A percentile compares a stretch with the other conserved stretches of the same genome.
Conservation (phyloP, 2,797 vertebrate species). For the Epinephelus malabaricus region DNA sequence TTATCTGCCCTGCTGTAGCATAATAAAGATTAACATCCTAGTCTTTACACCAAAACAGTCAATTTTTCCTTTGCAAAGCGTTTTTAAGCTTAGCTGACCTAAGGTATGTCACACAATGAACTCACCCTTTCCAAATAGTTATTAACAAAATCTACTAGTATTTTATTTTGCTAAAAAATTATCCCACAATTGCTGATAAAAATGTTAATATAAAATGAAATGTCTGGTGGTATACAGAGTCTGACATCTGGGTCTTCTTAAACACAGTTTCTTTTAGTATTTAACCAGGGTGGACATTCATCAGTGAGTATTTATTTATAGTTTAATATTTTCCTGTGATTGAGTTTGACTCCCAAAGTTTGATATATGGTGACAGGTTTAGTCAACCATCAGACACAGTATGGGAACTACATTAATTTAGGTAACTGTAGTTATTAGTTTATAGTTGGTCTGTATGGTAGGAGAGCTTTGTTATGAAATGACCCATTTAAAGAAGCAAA, state of each 20-base stretch:
- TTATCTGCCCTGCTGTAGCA: conserved; percentile 2
- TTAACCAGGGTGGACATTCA: conserved; percentile 26
- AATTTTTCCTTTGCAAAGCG: conserved; percentile 5
- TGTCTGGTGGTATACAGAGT: conserved; percentile 1
- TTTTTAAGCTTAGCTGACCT: not conserved
- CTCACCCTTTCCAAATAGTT: conserved; percentile 15
- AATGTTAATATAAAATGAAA: conserved; percentile 8
- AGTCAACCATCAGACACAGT: conserved; percentile 66
- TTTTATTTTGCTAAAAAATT: conserved; percentile 5
- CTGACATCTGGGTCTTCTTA: conserved; percentile 20
- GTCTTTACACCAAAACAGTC: not conserved
- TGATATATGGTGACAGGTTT: conserved; percentile 67
- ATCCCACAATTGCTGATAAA: conserved; percentile 1
- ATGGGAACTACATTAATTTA: conserved; percentile 45
- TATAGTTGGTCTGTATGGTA: conserved; percentile 15
- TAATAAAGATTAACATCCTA: not conserved
- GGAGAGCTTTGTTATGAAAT: conserved; percentile 37
- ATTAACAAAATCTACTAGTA: conserved; percentile 15
- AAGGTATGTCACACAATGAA: not conserved
- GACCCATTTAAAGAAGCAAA: conserved; percentile 52
- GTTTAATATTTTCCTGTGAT: conserved; percentile 48
- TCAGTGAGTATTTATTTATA: conserved; percentile 33
- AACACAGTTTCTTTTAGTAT: conserved; percentile 3
- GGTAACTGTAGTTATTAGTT: conserved; percentile 39
- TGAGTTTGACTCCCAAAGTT: conserved; percentile 25